Base-by-base conservation (phyloP, 2,797 vertebrate species). In the Clarias laeviceps region DNA sequence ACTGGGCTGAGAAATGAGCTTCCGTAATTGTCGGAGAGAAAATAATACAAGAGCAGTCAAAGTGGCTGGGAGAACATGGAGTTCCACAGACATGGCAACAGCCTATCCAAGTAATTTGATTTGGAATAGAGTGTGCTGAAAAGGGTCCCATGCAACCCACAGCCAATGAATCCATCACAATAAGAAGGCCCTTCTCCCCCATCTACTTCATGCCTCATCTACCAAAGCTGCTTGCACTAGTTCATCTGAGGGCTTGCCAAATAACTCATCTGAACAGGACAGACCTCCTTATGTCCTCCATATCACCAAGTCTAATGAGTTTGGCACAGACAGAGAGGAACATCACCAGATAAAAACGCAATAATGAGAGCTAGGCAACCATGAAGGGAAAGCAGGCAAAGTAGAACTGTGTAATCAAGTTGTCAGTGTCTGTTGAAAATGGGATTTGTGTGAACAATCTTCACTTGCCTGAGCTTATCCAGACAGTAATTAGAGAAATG, bases 1-100 rank as follows among this genome's bases (percentile, higher is more conserved):
- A 82, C 84, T 65, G 57, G 85, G 82, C 83, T 78, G 73, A 88
- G 81, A 88, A 84, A 89, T 89, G 85, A 85, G 83, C 81, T 90
- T 84, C 80, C 57, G 62, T 85, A 88, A 90, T 85, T 82, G 84
- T 86, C 65, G 37, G 84, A 69, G 22, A 57, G 79, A 32, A 86
- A 82, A 89, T 79, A 82, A 85, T 83, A 85, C 66, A 83, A 89
- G 83, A 83, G 78, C 37, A 66, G 72, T 81, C 80, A 85, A 84
- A 20, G 87, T 45, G 79, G 82, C 69, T 66, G 32, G 24, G 70
- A 89, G 87, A 90, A 88, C 86, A 89, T 82, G 32, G 78, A 80
- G 87, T 89, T 88, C 87, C 82, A 64, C 77, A 89, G 87, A 87
- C 80, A 87, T 69, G 78, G 69, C 74, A 88, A 86, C 84, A 80